A percentile compares a stretch with the other conserved stretches of the same genome.
Conservation (phyloP, 2,888 invertebrate genomes). For the Hypsopygia costalis region DNA sequence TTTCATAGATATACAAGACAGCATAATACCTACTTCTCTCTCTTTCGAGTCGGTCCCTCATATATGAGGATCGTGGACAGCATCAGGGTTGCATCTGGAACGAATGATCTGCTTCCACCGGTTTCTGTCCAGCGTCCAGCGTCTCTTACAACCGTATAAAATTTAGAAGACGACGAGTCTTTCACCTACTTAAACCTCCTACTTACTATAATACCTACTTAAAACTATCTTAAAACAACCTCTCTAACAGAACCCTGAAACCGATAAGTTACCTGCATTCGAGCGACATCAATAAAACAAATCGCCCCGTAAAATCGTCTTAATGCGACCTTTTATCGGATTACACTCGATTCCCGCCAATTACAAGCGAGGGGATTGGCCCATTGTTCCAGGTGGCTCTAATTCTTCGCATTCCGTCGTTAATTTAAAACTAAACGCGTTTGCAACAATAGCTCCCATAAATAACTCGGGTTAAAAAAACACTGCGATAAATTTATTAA, state of each 20-base stretch:
- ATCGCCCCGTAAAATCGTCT: slow-evolving; percentile 31
- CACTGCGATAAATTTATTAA: slow-evolving; percentile 17
- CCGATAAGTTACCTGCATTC: slow-evolving; percentile 20
- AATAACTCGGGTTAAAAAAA: slow-evolving; percentile 56
- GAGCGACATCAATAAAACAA: slow-evolving; percentile 28
- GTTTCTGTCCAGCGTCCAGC: no score
- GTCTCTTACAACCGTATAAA: no score
- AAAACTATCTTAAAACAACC: no score
- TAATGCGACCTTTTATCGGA: slow-evolving; percentile 48
- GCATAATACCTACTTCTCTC: no score
- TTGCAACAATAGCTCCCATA: slow-evolving; percentile 60
- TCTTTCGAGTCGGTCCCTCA: no score
- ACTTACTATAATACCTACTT: no score
- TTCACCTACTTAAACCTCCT: no score
- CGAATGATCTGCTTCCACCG: no score
- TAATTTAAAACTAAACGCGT: slow-evolving; percentile 68
- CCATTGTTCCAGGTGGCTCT: slow-evolving; percentile 17
- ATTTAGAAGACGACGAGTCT: no score
- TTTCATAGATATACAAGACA: no score
- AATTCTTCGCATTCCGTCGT: slow-evolving; percentile 58
- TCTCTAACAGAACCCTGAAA: slow-evolving; percentile 12
- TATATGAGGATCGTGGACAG: no score
- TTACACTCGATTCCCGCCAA: slow-evolving; percentile 40
- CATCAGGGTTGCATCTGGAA: no score
- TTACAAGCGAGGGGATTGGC: slow-evolving; percentile 30